A percentile compares a stretch with the other conserved stretches of the same genome.
Conservation (phyloP, 2,888 invertebrate genomes). For the Lasius fuliginosus region DNA sequence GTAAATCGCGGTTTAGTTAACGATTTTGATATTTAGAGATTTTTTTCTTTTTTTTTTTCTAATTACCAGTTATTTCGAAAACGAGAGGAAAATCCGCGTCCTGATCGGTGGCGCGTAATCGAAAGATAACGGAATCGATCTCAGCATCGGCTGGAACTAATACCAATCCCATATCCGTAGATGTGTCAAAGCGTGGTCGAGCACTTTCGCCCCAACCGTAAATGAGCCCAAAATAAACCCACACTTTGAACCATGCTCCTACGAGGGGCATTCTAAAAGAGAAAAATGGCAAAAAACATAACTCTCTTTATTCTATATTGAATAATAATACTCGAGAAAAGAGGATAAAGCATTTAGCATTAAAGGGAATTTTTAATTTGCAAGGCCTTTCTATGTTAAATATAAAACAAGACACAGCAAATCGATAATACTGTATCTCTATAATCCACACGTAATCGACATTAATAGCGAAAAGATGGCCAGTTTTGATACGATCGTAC, state of each 20-base stretch:
- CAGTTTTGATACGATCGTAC: conserved; percentile 80
- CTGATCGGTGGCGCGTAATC: conserved; percentile 95
- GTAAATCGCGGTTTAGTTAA: background rate
- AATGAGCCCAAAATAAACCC: conserved; percentile 84
- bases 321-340: background rate
- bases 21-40: background rate
- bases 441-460: conserved; percentile 51
- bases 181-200: conserved; percentile 94
- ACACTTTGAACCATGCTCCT: conserved; percentile 83
- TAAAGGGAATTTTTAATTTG: conserved; percentile 17
- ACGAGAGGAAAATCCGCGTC: conserved; percentile 95
- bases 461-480: conserved; percentile 73
- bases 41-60: background rate
- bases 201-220: conserved; percentile 85
- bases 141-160: conserved; percentile 94
- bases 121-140: conserved; percentile 94
- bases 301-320: background rate
- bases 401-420: background rate
- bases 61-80: conserved; percentile 92
- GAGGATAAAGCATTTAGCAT: background rate
- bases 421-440: conserved; percentile 41
- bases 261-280: conserved; percentile 83
- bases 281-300: background rate
- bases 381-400: background rate
- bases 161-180: conserved; percentile 93